Conservation (phyloP, 1,140 invertebrate genomes). For the Bicyclus anynana region DNA sequence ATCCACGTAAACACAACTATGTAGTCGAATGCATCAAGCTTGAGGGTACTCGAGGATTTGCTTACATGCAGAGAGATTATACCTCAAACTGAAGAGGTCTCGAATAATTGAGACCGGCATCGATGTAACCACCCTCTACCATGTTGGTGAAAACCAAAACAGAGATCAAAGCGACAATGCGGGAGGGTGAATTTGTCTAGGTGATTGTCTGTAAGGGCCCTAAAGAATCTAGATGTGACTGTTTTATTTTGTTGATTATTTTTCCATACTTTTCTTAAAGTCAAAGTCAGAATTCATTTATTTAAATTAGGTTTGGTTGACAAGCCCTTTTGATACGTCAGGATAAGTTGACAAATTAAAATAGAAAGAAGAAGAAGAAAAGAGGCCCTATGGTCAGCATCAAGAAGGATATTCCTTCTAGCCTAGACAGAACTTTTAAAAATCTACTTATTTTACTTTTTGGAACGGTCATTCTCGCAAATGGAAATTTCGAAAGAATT, state of each 20-base stretch:
- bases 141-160: conserved; percentile 49
- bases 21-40: conserved; percentile 10
- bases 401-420: no score
- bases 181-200: conserved; percentile 61
- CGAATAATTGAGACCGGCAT: conserved; percentile 52
- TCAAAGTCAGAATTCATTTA: no score
- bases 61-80: conserved; percentile 37
- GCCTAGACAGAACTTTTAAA: no score
- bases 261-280: no score
- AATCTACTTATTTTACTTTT: no score
- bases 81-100: conserved; percentile 41
- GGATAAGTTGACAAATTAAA: no score
- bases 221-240: conserved; percentile 26
- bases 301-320: no score
- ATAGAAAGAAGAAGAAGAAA: no score
- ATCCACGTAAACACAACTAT: conserved; percentile 8
- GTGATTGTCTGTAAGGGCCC: conserved; percentile 37
- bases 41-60: conserved; percentile 4
- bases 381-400: no score
- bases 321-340: no score
- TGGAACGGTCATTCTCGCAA: no score
- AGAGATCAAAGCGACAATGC: conserved; percentile 64
- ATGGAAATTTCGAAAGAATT: no score
- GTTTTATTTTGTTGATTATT: not conserved
- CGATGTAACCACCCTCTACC: conserved; percentile 34